Evolutionary conservation across 2,113 vertebrate species (phyloP).

Genomic region (Syngnathus floridae): DNA sequence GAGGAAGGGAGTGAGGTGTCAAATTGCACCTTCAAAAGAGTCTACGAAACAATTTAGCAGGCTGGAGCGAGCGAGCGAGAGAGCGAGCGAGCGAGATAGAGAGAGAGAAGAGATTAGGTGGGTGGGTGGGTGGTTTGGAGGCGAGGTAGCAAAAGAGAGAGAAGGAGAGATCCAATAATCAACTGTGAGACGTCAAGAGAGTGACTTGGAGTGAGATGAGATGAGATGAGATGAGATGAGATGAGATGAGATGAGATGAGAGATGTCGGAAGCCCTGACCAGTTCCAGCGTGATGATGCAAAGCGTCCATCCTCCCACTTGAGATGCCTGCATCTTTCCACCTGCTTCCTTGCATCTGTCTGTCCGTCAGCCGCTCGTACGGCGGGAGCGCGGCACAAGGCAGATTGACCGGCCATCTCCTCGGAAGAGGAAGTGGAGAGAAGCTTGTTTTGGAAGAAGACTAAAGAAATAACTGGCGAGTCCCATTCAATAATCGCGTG

Average conservation of each 20-base stretch:
- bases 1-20: constrained; percentile 45
- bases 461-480: constrained; percentile 45
- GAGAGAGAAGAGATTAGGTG: constrained; percentile 12
- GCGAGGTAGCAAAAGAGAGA: constrained; percentile 26
- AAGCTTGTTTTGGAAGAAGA: constrained; percentile 30
- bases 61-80: constrained; percentile 14
- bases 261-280: constrained; percentile 44
- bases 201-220: constrained; percentile 47
- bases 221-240: constrained; percentile 45
- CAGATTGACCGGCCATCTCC: constrained; percentile 60
- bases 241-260: constrained; percentile 48
- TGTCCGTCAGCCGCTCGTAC: constrained; percentile 1
- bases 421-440: constrained; percentile 21
- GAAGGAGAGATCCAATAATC: constrained; percentile 29
- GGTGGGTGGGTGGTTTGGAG: constrained; percentile 5
- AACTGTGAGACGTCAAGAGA: constrained; percentile 26
- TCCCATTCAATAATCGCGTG: constrained; percentile 57
- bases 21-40: constrained; percentile 62
- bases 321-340: constrained; percentile 50
- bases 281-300: constrained; percentile 55
- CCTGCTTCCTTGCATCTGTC: constrained; percentile 41
- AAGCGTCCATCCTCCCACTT: constrained; percentile 52
- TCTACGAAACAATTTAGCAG: constrained; percentile 56
- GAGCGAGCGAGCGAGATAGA: constrained; percentile 1
- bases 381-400: constrained; percentile 44